These are phyloP conservation scores for Aphodius sticticus DNA, from an alignment of 2,888 invertebrate species.

Conservation along the genomic window DNA sequence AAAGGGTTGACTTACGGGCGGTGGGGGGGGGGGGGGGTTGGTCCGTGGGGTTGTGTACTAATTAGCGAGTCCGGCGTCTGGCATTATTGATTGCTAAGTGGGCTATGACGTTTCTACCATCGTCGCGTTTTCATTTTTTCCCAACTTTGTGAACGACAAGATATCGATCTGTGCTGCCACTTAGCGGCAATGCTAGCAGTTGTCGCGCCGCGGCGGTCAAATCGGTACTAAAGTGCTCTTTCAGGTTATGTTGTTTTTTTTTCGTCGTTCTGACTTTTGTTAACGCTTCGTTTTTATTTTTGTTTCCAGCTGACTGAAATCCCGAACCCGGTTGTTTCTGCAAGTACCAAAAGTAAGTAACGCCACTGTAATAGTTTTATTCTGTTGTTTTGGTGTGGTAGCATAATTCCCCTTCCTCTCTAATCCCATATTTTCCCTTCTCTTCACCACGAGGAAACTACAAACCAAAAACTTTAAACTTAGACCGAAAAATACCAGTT, in stretches of 20 bases:
- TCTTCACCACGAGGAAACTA: too few species aligned
- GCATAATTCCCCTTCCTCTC: too few species aligned
- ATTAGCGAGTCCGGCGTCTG: background rate
- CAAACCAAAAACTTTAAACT: too few species aligned
- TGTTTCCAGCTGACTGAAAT: background rate
- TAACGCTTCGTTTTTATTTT: background rate
- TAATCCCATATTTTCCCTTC: too few species aligned
- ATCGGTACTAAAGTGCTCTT: background rate
- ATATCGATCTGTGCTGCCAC: conserved; percentile 4
- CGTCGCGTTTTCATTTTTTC: background rate
- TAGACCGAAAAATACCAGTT: too few species aligned
- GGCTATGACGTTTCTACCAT: background rate
- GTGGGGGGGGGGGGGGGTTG: background rate
- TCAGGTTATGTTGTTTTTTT: background rate
- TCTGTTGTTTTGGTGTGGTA: too few species aligned
- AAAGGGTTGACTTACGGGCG: background rate
- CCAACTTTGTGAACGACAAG: background rate
- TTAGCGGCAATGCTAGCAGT: background rate
- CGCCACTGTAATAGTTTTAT: too few species aligned
- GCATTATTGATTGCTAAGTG: background rate
- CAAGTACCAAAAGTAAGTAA: background rate
- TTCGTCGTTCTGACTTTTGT: background rate
- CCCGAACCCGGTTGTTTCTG: background rate
- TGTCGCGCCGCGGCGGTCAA: background rate
- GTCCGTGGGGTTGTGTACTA: background rate